Evolutionary conservation across 1,140 invertebrate species (phyloP).

Genomic region (Aphaenogaster rudis): DNA sequence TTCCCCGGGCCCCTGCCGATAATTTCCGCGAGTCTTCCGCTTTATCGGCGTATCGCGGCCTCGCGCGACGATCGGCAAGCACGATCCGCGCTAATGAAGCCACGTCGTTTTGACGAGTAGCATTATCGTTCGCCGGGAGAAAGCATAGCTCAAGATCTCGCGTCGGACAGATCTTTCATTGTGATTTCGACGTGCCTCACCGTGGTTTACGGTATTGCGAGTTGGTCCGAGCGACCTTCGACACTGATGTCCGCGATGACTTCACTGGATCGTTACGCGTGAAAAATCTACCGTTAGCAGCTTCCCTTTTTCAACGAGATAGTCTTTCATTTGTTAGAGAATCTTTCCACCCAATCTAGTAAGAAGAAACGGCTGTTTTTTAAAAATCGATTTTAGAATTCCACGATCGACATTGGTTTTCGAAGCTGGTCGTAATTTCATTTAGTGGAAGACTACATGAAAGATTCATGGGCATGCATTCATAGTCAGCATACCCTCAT

Average conservation of each 20-base stretch:
- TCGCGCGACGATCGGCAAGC: conserved; percentile 39
- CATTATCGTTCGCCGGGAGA: conserved; percentile 30
- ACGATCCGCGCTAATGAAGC: conserved; percentile 45
- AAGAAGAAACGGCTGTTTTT: neutral
- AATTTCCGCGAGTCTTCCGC: conserved; percentile 43
- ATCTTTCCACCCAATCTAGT: neutral
- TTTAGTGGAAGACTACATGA: conserved; percentile 10
- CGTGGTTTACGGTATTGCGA: conserved; percentile 16
- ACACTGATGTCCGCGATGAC: conserved; percentile 32
- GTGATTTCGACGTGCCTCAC: neutral
- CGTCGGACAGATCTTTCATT: conserved; percentile 34
- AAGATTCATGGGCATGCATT: conserved; percentile 4
- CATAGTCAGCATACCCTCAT: neutral
- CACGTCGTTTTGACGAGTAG: conserved; percentile 21
- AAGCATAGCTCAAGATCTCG: conserved; percentile 1
- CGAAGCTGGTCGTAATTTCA: conserved; percentile 12
- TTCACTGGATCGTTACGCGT: conserved; percentile 21
- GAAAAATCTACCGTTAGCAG: conserved; percentile 49
- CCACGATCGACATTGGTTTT: neutral
- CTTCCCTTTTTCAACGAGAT: neutral
- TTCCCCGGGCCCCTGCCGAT: neutral
- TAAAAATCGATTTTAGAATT: neutral
- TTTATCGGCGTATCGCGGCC: conserved; percentile 18
- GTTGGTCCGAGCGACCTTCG: conserved; percentile 25
- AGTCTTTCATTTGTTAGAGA: conserved; percentile 7